These are phyloP conservation scores for Tanytarsus gracilentus DNA, from an alignment of 2,888 invertebrate species.

Conservation along the genomic window DNA sequence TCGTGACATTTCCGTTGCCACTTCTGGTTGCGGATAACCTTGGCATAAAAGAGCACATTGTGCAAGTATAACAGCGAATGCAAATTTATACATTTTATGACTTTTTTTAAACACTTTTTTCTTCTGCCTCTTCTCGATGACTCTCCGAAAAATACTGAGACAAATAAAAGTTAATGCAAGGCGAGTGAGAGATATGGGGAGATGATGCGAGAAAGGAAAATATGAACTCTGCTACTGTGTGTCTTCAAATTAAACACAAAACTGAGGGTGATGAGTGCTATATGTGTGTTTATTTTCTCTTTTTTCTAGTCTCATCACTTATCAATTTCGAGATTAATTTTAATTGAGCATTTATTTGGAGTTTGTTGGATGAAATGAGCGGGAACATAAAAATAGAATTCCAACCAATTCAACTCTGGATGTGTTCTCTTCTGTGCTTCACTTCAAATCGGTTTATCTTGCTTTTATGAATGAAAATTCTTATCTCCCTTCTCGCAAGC, in stretches of 20 bases:
- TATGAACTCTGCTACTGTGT: too few relatives aligned
- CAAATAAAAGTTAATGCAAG: neutral
- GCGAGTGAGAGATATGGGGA: too few relatives aligned
- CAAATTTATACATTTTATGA: neutral
- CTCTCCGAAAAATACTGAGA: conserved; percentile 25
- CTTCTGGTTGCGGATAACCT: neutral
- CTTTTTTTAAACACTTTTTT: neutral
- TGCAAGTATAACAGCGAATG: conserved; percentile 18
- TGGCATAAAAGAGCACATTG: conserved; percentile 5
- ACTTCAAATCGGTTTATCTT: neutral
- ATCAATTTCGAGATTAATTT: conserved; percentile 8
- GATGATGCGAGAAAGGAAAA: too few relatives aligned
- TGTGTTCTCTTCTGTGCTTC: too few relatives aligned
- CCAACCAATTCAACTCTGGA: neutral
- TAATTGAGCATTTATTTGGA: neutral
- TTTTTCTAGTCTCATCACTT: neutral
- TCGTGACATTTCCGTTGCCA: neutral
- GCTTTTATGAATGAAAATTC: too few relatives aligned
- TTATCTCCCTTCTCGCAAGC: too few relatives aligned
- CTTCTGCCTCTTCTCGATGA: conserved; percentile 7
- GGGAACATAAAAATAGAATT: neutral
- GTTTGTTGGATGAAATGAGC: neutral
- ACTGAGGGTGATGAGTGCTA: conserved; percentile 13
- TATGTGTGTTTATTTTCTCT: neutral
- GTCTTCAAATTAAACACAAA: conserved; percentile 1